phyloP scores from a whole-genome alignment of 2,888 invertebrate species.

The Anorthoa munda region DNA sequence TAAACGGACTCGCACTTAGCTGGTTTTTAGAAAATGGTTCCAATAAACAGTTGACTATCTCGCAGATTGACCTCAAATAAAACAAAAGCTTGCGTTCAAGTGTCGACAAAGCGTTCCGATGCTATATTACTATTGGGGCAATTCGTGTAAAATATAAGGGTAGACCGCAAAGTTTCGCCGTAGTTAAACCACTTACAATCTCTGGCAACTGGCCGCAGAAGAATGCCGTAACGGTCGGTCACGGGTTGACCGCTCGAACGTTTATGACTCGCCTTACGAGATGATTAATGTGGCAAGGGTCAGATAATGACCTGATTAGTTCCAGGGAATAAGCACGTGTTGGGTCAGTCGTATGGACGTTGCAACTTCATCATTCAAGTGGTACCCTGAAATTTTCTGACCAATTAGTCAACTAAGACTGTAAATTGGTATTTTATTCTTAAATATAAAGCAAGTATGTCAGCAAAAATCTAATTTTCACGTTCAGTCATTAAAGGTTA shows the following conservation, averaged over 20 bases:
- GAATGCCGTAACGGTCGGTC: slow-evolving; percentile 68
- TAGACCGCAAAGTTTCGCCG: slow-evolving; percentile 76
- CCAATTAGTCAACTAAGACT: slow-evolving; percentile 16
- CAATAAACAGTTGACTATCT: slow-evolving; percentile 1
- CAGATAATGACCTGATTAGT: slow-evolving; percentile 65
- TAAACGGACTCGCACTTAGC: too few species aligned
- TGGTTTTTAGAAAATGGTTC: background rate
- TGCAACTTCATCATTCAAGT: slow-evolving; percentile 33
- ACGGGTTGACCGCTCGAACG: slow-evolving; percentile 53
- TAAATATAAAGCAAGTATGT: background rate
- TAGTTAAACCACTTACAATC: slow-evolving; percentile 74
- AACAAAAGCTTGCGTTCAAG: slow-evolving; percentile 19
- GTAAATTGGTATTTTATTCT: slow-evolving; percentile 4
- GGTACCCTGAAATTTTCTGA: slow-evolving; percentile 22
- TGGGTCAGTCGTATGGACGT: slow-evolving; percentile 26
- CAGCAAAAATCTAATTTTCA: background rate
- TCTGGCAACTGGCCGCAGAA: slow-evolving; percentile 70
- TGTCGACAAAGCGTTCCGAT: slow-evolving; percentile 25
- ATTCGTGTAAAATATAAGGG: slow-evolving; percentile 71
- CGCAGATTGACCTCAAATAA: background rate
- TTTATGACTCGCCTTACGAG: slow-evolving; percentile 60
- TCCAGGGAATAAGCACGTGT: slow-evolving; percentile 44
- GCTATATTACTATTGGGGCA: slow-evolving; percentile 59
- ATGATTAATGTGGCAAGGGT: slow-evolving; percentile 67
- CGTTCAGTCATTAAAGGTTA: background rate